These are phyloP conservation scores for Andrena flavipes DNA, from an alignment of 2,888 invertebrate species.

Conservation along the genomic window DNA sequence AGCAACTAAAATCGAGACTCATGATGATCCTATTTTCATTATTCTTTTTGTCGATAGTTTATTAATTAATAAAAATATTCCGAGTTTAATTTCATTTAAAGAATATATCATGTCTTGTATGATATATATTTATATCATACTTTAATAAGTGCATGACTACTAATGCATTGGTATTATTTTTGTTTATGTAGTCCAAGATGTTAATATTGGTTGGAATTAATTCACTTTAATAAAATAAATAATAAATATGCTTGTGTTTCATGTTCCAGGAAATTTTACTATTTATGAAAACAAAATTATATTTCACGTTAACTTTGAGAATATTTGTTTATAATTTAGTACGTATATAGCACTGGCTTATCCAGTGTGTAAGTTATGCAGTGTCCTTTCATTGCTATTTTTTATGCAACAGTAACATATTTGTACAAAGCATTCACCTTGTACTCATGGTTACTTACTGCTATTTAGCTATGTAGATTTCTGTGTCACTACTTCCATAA, in stretches of 20 bases:
- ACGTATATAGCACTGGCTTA: slow-evolving; percentile 3
- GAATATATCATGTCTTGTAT: slow-evolving; percentile 30
- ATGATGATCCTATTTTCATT: not conserved
- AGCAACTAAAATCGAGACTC: slow-evolving; percentile 16
- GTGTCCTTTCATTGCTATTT: slow-evolving; percentile 12
- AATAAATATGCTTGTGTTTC: not conserved
- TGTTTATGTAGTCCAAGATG: slow-evolving; percentile 6
- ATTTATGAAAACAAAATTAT: not conserved
- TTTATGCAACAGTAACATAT: slow-evolving; percentile 40
- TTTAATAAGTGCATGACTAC: slow-evolving; percentile 61
- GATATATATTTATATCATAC: slow-evolving; percentile 37
- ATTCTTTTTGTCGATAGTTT: slow-evolving; percentile 14
- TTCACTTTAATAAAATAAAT: not conserved
- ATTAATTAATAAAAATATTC: slow-evolving; percentile 44
- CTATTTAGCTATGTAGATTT: slow-evolving; percentile 52
- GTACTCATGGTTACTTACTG: slow-evolving; percentile 46
- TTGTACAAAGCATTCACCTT: slow-evolving; percentile 58
- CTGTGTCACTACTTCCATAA: slow-evolving; percentile 29
- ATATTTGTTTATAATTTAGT: slow-evolving; percentile 14
- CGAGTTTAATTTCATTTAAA: slow-evolving; percentile 51
- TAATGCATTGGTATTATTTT: slow-evolving; percentile 13
- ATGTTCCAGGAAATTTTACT: not conserved
- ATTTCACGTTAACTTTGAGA: not conserved
- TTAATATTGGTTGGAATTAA: slow-evolving; percentile 19
- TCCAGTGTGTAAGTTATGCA: slow-evolving; percentile 5